These are phyloP conservation scores for Drosophila watanabei DNA, from an alignment of 1,140 invertebrate species.

Conservation along the genomic window DNA sequence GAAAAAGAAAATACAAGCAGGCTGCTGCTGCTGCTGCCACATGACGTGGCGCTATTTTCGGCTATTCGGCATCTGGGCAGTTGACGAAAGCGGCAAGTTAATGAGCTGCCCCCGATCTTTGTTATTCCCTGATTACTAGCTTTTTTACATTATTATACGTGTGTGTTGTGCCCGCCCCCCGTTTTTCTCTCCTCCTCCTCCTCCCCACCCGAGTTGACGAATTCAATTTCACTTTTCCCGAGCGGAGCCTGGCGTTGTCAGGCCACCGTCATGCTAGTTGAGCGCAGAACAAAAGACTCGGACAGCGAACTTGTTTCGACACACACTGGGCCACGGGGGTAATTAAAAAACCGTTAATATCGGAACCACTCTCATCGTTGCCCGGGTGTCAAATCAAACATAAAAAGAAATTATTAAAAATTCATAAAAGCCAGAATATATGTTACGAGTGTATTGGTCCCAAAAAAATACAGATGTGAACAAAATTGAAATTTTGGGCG, in stretches of 20 bases:
- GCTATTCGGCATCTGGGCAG: conserved; percentile 59
- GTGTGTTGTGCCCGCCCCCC: conserved; percentile 28
- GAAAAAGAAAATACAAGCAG: conserved; percentile 18
- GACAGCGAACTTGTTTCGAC: conserved; percentile 62
- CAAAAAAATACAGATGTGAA: conserved; percentile 26
- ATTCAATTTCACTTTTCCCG: conserved; percentile 77
- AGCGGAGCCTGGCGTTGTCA: conserved; percentile 44
- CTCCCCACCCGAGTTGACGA: conserved; percentile 27
- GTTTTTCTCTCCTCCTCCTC: background rate
- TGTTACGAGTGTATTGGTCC: conserved; percentile 11
- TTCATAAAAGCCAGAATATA: conserved; percentile 62
- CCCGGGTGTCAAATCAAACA: conserved; percentile 80
- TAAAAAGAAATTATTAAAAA: conserved; percentile 82
- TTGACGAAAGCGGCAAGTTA: conserved; percentile 83
- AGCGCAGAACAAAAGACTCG: conserved; percentile 69
- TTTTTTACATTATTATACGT: conserved; percentile 61
- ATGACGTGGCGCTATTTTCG: conserved; percentile 75
- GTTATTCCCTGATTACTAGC: conserved; percentile 75
- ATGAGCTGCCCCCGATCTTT: conserved; percentile 73
- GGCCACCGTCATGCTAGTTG: conserved; percentile 69
- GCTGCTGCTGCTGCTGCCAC: conserved; percentile 22
- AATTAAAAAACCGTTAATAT: conserved; percentile 84
- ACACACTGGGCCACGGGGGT: conserved; percentile 43
- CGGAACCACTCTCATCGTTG: conserved; percentile 59
- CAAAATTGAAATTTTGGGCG: conserved; percentile 46